A percentile compares a stretch with the other conserved stretches of the same genome.
These are phyloP conservation scores for Carabus problematicus DNA, from an alignment of 2,888 invertebrate genomes.

Conservation along the genomic window DNA sequence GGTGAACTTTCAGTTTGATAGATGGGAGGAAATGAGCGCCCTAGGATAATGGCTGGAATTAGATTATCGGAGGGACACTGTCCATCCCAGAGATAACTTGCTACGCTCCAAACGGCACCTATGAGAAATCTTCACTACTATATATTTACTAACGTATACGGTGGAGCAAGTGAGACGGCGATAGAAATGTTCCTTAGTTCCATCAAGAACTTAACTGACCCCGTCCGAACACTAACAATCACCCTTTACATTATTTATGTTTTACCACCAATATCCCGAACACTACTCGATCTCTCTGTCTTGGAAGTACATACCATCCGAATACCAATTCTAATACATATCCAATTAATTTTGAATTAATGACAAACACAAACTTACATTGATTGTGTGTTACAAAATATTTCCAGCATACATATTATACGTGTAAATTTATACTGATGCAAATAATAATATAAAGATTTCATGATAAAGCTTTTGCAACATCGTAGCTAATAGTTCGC, in stretches of 20 bases:
- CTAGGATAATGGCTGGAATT: conserved; percentile 56
- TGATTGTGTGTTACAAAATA: not conserved
- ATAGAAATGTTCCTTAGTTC: conserved; percentile 12
- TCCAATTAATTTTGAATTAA: not conserved
- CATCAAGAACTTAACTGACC: conserved; percentile 36
- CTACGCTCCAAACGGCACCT: conserved; percentile 42
- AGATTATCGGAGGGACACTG: conserved; percentile 55
- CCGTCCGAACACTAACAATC: conserved; percentile 34
- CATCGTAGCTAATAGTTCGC: too few relatives aligned
- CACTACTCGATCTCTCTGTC: not conserved
- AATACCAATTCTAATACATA: not conserved
- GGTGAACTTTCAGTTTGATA: conserved; percentile 42
- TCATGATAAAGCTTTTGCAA: not conserved
- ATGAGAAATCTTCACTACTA: conserved; percentile 43
- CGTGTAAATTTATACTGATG: too few relatives aligned
- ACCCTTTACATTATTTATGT: conserved; percentile 39
- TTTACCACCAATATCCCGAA: not conserved
- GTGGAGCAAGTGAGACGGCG: conserved; percentile 15
- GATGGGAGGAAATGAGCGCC: conserved; percentile 44
- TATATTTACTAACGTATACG: conserved; percentile 30
- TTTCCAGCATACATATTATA: not conserved
- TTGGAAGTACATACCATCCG: not conserved
- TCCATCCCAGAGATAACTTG: conserved; percentile 46
- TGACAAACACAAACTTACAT: not conserved
- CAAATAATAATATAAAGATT: too few relatives aligned